phyloP scores from a whole-genome alignment of 2,797 vertebrate genomes.

The Natrix natrix region DNA sequence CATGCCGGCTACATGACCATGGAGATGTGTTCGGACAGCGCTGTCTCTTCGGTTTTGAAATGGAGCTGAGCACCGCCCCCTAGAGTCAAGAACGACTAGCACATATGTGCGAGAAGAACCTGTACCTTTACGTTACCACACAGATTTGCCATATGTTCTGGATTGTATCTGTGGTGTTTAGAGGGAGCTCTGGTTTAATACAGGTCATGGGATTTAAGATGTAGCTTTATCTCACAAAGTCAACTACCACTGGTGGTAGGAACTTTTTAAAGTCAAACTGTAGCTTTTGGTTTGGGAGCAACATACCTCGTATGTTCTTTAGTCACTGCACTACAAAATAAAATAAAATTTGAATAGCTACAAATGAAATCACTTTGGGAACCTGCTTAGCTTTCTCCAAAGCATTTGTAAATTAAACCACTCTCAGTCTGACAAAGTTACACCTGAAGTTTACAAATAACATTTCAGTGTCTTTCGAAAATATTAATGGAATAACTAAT shows the following conservation, averaged over 20 bases:
- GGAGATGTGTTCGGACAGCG: no score
- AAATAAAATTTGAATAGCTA: background rate
- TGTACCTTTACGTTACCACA: background rate
- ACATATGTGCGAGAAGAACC: no score
- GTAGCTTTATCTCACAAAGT: slow-evolving; percentile 7
- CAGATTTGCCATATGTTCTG: background rate
- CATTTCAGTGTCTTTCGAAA: background rate
- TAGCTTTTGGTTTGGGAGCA: background rate
- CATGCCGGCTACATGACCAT: no score
- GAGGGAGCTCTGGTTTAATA: background rate
- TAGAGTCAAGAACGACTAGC: no score
- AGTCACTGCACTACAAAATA: background rate
- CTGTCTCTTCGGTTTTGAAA: no score
- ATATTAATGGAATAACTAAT: background rate
- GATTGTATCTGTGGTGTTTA: background rate
- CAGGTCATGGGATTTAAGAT: background rate
- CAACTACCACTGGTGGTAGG: background rate
- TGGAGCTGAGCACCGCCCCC: no score
- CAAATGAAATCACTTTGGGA: background rate
- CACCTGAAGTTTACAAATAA: background rate
- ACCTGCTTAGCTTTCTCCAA: background rate
- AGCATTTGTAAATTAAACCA: background rate
- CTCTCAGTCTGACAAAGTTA: background rate
- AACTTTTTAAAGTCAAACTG: background rate
- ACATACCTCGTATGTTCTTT: background rate